phyloP scores from a whole-genome alignment of 2,797 vertebrate genomes.

The Synaphobranchus kaupii region DNA sequence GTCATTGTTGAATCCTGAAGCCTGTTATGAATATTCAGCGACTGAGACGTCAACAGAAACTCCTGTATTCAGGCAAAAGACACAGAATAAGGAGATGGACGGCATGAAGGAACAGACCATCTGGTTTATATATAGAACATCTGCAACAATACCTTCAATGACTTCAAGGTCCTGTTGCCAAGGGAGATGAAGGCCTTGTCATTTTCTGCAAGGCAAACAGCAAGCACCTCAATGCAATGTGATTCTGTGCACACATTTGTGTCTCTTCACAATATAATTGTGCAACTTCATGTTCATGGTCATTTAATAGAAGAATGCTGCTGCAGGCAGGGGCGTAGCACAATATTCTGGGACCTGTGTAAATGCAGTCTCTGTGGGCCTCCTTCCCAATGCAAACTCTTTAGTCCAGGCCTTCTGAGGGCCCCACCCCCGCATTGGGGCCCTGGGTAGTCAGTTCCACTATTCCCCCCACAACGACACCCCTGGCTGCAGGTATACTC shows the following conservation, averaged over 20 bases:
- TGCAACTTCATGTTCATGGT: neutral
- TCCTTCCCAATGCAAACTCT: no score
- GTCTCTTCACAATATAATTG: neutral
- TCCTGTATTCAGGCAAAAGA: neutral
- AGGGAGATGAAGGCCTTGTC: constrained; percentile 76
- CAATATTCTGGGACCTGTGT: no score
- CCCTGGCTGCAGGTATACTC: neutral
- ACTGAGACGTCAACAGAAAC: neutral
- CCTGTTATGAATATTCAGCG: neutral
- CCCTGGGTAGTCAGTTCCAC: no score
- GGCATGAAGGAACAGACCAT: neutral
- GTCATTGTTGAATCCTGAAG: neutral
- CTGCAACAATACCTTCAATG: constrained; percentile 77
- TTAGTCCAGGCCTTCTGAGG: no score
- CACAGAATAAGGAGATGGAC: neutral
- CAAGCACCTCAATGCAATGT: constrained; percentile 11
- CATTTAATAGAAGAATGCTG: neutral
- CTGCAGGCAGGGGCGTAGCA: neutral
- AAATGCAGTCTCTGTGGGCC: no score
- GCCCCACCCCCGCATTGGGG: no score
- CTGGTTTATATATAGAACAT: neutral
- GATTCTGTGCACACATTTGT: neutral
- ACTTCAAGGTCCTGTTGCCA: constrained; percentile 80
- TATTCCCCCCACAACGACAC: no score
- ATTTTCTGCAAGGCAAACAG: constrained; percentile 71